phyloP scores from a whole-genome alignment of 2,888 invertebrate species.

The Aethes cnicana region DNA sequence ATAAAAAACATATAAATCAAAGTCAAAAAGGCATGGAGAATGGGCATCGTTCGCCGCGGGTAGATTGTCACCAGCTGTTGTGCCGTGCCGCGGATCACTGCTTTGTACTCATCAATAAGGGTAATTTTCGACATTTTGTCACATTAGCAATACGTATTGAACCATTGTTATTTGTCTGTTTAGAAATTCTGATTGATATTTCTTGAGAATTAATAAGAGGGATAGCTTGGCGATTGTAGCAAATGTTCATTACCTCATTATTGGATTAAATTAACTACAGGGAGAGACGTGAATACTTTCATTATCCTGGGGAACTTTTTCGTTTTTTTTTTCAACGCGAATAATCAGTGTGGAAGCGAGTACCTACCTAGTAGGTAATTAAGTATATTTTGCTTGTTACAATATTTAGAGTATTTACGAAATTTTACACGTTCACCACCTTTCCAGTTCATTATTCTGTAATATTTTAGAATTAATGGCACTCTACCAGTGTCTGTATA shows the following conservation, averaged over 20 bases:
- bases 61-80: constrained; percentile 76
- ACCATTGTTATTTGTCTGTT: constrained; percentile 68
- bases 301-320: no score
- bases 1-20: constrained; percentile 83
- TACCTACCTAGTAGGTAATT: no score
- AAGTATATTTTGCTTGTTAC: no score
- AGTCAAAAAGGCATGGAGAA: constrained; percentile 83
- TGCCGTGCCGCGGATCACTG: constrained; percentile 34
- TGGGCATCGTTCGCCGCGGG: constrained; percentile 69
- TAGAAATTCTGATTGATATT: constrained; percentile 7
- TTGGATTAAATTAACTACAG: neutral
- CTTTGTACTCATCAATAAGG: constrained; percentile 75
- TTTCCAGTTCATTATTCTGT: no score
- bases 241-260: neutral
- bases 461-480: no score
- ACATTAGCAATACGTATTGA: constrained; percentile 74
- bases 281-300: no score
- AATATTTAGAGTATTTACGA: no score
- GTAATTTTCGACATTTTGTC: constrained; percentile 80
- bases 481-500: no score
- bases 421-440: no score
- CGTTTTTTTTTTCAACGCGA: no score
- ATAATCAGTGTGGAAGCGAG: no score
- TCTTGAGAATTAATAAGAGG: neutral
- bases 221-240: neutral